Base-by-base conservation (phyloP, 2,113 vertebrate genomes). In the Parus major region DNA sequence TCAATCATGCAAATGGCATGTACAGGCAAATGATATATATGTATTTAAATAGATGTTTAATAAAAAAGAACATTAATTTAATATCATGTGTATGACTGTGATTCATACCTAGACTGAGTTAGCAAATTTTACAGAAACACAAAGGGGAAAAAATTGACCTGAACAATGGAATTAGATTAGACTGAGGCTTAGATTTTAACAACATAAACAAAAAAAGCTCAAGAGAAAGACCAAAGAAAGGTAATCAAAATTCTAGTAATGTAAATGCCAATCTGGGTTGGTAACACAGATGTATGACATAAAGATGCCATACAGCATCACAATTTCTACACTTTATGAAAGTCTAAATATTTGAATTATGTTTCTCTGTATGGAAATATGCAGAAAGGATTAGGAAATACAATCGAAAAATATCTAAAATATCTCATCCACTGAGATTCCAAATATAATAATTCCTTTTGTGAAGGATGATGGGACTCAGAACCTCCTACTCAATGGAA, bases 1-100 rank as follows among this genome's bases (percentile, higher is more conserved):
- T 92, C 42, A 92, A 55, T 86, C 65, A 79, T 60, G 55, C 44
- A 79, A 89, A 86, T 93, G 7, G 47, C 90, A 72, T 31, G 47
- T 81, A 91, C 33, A 85, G 50, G 17, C 19, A 95, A 93, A 76
- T 76, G 2, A 93, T 77, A 83, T 78, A 71, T 86, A 65, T 69
- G 72, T 84, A 80, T 95, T 97, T 90, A 97, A 94, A 86, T 6
- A 90, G 57, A 72, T 8, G 7, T 55, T 96, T 90, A 85, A 71
- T 82, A 61, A 88, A 91, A 79, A 75, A 73, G n/a, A 60, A 23
- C 17, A 88, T 52, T 82, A 73, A 91, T 81, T 87, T 85, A 90
- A 90, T 87, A 63, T 41, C 12, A 10, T 20, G 8, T 50, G 42
- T 39, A 65, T 69, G 63, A 88, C 33, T 49, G 19, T 64, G 68